Conservation (phyloP, 2,888 invertebrate genomes). For the Nemoura dubitans region DNA sequence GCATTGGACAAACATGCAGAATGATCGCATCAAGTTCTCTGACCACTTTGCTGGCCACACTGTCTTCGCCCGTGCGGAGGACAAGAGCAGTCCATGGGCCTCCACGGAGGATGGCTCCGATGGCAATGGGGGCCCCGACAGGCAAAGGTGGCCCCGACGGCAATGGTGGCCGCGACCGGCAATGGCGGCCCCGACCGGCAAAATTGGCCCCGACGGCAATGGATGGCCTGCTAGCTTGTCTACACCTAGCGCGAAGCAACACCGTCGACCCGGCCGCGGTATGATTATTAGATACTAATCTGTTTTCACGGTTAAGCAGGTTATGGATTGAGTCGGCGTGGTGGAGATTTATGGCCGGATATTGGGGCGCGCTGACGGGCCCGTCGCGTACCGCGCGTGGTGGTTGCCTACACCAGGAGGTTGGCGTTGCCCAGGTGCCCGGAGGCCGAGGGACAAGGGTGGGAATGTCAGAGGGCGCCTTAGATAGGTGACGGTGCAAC, state of each 20-base stretch:
- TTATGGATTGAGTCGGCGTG: background rate
- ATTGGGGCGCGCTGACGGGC: conserved; percentile 2
- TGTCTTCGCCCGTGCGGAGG: background rate
- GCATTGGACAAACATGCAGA: background rate
- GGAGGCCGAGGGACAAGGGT: too few relatives aligned
- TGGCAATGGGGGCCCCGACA: too few relatives aligned
- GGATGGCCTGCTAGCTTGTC: background rate
- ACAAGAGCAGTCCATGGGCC: too few relatives aligned
- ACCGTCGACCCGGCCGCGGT: background rate
- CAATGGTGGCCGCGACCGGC: too few relatives aligned
- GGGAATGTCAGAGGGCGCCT: too few relatives aligned
- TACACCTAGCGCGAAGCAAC: background rate
- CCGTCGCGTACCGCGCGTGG: background rate
- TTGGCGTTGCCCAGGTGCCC: background rate
- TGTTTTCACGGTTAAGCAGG: conserved; percentile 28
- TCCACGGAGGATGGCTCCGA: too few relatives aligned
- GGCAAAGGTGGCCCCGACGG: too few relatives aligned
- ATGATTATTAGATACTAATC: conserved; percentile 34
- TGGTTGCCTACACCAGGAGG: background rate
- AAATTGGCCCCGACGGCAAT: too few relatives aligned
- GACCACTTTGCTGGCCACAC: background rate
- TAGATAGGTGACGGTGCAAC: too few relatives aligned
- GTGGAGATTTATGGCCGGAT: conserved; percentile 28
- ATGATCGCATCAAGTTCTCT: too few relatives aligned
- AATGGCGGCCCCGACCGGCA: too few relatives aligned